Conservation (phyloP, 2,888 invertebrate species). For the Neelides folsomi region DNA sequence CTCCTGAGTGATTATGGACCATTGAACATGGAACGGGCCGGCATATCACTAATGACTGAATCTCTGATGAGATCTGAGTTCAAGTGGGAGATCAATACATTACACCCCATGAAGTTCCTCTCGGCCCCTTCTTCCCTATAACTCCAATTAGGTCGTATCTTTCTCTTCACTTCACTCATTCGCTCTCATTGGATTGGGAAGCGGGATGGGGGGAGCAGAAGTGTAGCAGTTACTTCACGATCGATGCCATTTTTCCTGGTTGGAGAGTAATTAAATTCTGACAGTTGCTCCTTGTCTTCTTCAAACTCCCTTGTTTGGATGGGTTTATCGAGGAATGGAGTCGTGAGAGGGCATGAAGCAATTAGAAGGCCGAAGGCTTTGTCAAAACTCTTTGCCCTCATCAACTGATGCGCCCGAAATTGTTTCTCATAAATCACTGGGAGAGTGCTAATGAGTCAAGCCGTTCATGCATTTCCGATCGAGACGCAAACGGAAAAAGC, state of each 20-base stretch:
- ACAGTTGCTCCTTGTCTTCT: slow-evolving; percentile 10
- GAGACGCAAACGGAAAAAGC: slow-evolving; percentile 1
- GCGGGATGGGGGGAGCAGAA: too few species aligned
- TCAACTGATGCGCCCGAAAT: slow-evolving; percentile 24
- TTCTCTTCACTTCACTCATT: slow-evolving; percentile 1
- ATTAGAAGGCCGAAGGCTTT: slow-evolving; percentile 21
- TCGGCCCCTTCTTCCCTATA: too few species aligned
- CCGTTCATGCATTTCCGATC: slow-evolving; percentile 20
- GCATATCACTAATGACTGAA: too few species aligned
- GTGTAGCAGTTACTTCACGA: too few species aligned
- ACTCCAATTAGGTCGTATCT: not conserved
- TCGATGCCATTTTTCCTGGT: not conserved
- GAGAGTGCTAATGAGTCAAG: slow-evolving; percentile 24
- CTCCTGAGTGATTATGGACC: too few species aligned
- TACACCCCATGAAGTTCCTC: too few species aligned
- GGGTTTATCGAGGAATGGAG: not conserved
- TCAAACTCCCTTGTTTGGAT: not conserved
- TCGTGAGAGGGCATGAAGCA: slow-evolving; percentile 8
- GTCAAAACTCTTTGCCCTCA: slow-evolving; percentile 29
- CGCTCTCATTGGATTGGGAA: slow-evolving; percentile 6
- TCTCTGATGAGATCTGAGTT: too few species aligned
- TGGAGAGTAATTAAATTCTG: slow-evolving; percentile 24
- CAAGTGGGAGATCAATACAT: too few species aligned
- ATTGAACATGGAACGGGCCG: too few species aligned
- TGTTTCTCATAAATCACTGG: slow-evolving; percentile 26